These are phyloP conservation scores for Pelusios castaneus DNA, from an alignment of 2,113 vertebrate genomes.

Conservation along the genomic window DNA sequence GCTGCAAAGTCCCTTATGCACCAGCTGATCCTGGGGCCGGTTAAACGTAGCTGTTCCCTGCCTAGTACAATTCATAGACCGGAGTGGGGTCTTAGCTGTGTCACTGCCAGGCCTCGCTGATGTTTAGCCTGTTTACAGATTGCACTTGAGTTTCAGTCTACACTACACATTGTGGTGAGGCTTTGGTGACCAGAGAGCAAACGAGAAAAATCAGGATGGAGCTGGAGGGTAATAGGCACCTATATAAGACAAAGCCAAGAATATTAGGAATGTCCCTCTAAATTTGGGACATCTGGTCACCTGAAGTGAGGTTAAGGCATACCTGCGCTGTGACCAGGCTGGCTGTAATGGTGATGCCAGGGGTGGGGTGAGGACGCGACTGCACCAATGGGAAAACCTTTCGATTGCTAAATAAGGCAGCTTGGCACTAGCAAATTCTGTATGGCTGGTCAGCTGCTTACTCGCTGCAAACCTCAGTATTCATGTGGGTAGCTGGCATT, in stretches of 20 bases:
- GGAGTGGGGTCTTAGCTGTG: background rate
- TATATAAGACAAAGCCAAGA: too few species aligned
- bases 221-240: too few species aligned
- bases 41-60: background rate
- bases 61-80: background rate
- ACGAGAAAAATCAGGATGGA: too few species aligned
- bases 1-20: background rate
- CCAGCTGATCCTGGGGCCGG: background rate
- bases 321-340: background rate
- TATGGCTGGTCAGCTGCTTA: background rate
- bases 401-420: background rate
- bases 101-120: background rate
- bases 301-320: background rate
- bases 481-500: background rate
- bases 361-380: background rate
- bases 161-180: too few species aligned
- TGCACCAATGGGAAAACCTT: rapidly evolving
- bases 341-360: background rate
- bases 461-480: background rate
- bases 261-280: too few species aligned
- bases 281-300: too few species aligned
- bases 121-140: background rate
- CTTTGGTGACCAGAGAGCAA: too few species aligned
- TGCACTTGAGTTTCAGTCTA: background rate
- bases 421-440: background rate